A percentile compares a stretch with the other conserved stretches of the same genome.
phyloP scores from a whole-genome alignment of 2,888 invertebrate genomes.

The Leptarthrus brevirostris region DNA sequence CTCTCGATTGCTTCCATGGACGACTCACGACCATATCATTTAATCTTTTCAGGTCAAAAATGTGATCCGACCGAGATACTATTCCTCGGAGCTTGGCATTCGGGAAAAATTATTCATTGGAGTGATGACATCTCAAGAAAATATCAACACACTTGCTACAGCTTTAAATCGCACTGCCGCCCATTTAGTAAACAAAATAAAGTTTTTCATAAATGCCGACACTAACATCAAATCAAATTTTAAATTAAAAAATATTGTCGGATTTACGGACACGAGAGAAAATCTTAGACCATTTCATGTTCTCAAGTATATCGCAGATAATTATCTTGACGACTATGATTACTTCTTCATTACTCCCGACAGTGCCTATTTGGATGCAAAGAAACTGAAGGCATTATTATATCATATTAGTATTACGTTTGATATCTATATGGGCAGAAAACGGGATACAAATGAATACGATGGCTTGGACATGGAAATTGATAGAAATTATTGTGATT shows the following conservation, averaged over 20 bases:
- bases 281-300: slow-evolving; percentile 87
- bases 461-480: slow-evolving; percentile 69
- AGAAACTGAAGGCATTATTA: slow-evolving; percentile 78
- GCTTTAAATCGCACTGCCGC: slow-evolving; percentile 91
- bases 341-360: slow-evolving; percentile 92
- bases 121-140: slow-evolving; percentile 81
- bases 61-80: slow-evolving; percentile 88
- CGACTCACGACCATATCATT: neutral
- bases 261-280: slow-evolving; percentile 83
- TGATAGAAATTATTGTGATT: slow-evolving; percentile 66
- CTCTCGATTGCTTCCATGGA: neutral
- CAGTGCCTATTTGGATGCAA: slow-evolving; percentile 84
- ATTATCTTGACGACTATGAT: slow-evolving; percentile 89
- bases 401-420: slow-evolving; percentile 84
- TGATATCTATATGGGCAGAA: slow-evolving; percentile 84
- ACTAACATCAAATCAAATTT: slow-evolving; percentile 70
- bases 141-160: slow-evolving; percentile 77
- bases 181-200: slow-evolving; percentile 83
- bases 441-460: slow-evolving; percentile 68
- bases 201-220: slow-evolving; percentile 80
- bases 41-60: slow-evolving; percentile 69
- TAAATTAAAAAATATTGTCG: slow-evolving; percentile 79
- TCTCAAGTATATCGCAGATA: slow-evolving; percentile 89
- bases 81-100: slow-evolving; percentile 94
- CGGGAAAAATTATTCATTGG: slow-evolving; percentile 89